Percentiles rank a stretch among this genome's conserved stretches.
Evolutionary conservation across 2,888 invertebrate species (phyloP).

Genomic region (Torymus aiolomorphi): DNA sequence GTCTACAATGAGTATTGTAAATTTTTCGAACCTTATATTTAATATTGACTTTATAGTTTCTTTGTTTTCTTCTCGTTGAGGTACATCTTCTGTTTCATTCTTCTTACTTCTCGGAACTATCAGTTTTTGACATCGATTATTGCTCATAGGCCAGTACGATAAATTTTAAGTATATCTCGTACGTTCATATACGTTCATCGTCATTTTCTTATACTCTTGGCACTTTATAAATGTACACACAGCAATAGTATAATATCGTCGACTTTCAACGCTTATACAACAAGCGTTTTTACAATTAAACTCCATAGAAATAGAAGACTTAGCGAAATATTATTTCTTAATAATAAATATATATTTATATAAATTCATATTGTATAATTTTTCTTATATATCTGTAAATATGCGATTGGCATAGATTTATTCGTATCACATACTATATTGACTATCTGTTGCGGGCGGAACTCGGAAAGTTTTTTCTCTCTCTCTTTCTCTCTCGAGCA

Average conservation of each 20-base stretch:
- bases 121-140: constrained; percentile 45
- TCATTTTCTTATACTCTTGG: constrained; percentile 38
- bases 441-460: constrained; percentile 74
- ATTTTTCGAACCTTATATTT: constrained; percentile 40
- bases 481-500: constrained; percentile 31
- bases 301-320: constrained; percentile 67
- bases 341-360: constrained; percentile 66
- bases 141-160: constrained; percentile 45
- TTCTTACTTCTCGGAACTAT: constrained; percentile 2
- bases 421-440: constrained; percentile 76
- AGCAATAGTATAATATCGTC: constrained; percentile 33
- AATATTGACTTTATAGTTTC: constrained; percentile 55
- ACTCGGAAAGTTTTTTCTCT: constrained; percentile 62
- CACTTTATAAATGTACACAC: constrained; percentile 53
- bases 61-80: constrained; percentile 29
- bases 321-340: constrained; percentile 59
- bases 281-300: constrained; percentile 64
- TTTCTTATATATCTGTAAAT: constrained; percentile 52
- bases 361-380: constrained; percentile 68
- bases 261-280: constrained; percentile 54
- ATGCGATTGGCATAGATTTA: constrained; percentile 72
- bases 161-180: constrained; percentile 32
- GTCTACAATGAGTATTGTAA: constrained; percentile 63
- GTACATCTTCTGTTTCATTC: constrained; percentile 6
- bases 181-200: constrained; percentile 14